Evolutionary conservation across 1,140 invertebrate species (phyloP), one percentile per base, ranked within the genome.

Genomic region (Drosophila nikananu): DNA sequence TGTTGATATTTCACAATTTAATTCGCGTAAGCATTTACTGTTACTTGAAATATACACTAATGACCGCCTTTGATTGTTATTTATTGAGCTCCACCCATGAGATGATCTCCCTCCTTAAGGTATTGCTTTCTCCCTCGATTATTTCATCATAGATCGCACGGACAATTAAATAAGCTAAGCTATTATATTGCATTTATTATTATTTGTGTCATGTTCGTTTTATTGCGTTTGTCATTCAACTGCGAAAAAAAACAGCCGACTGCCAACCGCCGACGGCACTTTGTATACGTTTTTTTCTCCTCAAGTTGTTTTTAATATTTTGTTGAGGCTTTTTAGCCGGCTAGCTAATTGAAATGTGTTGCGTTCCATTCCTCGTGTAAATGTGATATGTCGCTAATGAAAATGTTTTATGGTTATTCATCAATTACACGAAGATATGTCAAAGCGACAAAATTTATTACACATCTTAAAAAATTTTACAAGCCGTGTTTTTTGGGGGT

Each of bases 371-470:
- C 25, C 49, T 5, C 27, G 25, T 59, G 54, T 48, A 57, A 39
- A 46, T 21, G 42, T 41, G 25, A 49, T 41, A 44, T 39, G 25
- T 23, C 19, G 71, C 37, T 52, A 72, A 73, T 74, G 73, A 73
- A 73, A 44, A 73, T 74, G 71, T 61, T 60, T 60, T 73, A 51
- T 59, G 42, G 10, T 19, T 59, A 60, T 42, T 30, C 19, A 72
- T 72, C 67, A 70, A 57, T 72, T 37, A 32, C 23, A 23, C 27
- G 10, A 7, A 35, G 35, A 66, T 46, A 32, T 61, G 30, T 66
- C 51, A 41, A 21, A n/a, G 32, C 12, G 23, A 23, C n/a, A 13
- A 23, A 41, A 23, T 30, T 41, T 23, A 73, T 72, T 59, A 49
- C 57, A 73, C 39, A 41, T 72, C 66, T 44, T 49, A n/a, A 9